Conservation (phyloP, 2,113 vertebrate genomes). For the Larimichthys polyactis region DNA sequence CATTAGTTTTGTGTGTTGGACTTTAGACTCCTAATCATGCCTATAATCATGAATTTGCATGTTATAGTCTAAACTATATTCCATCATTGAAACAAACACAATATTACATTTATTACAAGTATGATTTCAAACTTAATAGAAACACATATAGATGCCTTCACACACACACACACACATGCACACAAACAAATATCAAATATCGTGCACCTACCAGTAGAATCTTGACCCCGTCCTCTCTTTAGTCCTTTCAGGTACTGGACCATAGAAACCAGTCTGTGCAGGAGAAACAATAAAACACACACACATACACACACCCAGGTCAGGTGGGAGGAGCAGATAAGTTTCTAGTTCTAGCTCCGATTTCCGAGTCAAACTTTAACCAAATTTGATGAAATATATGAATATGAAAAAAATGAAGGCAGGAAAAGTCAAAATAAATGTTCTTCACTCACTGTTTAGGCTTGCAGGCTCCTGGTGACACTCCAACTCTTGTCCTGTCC, state of each 20-base stretch:
- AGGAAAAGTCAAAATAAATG: background rate
- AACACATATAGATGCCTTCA: background rate
- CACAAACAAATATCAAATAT: background rate
- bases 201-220: conserved; percentile 22
- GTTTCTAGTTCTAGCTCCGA: background rate
- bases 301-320: background rate
- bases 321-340: conserved; percentile 10
- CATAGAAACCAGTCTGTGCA: background rate
- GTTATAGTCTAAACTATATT: background rate
- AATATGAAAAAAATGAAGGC: background rate
- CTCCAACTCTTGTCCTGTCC: background rate
- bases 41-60: background rate
- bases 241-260: background rate
- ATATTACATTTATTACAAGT: no score
- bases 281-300: background rate
- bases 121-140: background rate
- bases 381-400: no score
- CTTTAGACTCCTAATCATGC: background rate
- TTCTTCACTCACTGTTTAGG: background rate
- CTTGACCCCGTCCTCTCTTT: background rate
- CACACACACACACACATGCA: background rate
- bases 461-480: background rate
- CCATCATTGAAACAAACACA: background rate
- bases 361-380: background rate
- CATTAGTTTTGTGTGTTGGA: background rate